Base-by-base conservation (phyloP, 2,888 invertebrate genomes). In the Ptilodon capucinus region DNA sequence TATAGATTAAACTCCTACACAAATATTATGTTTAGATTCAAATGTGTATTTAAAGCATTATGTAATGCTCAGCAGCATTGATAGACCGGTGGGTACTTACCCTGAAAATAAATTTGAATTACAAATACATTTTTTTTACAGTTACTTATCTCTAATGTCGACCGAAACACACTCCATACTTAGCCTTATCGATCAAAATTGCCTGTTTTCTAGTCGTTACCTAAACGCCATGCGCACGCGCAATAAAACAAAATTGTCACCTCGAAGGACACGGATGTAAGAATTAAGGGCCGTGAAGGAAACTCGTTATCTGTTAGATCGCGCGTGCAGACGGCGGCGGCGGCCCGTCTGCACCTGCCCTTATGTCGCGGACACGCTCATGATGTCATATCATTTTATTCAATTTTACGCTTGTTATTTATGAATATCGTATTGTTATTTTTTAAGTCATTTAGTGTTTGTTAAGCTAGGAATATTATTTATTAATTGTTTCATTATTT, bases 331-430 rank as follows among this genome's bases (percentile, higher is more conserved):
- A 38, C 52, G 40, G 44, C 56, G 61, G 67, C 68, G 57, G 7
- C 35, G 35, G 19, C 19, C 60, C 58, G 61, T 72, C 64, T 76
- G 65, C 85, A 84, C 84, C 84, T 83, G 84, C 78, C 80, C 60
- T 74, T 67, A 38, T 35, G 56, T 54, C 46, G 51, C 42, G 44
- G 48, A 52, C 58, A 54, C 52, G 51, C 59, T 64, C 60, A 54
- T 56, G 38, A 48, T 44, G 57, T 44, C 48, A 52, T 43, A 45
- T 44, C 25, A 16, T 53, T 53, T 46, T 60, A 50, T 54, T 51
- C 28, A 49, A 49, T 57, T 55, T 51, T 51, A 54, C 54, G 59
- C 51, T 47, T 49, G 54, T 62, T 64, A 54, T 40, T 58, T 52
- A 54, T 46, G 49, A 47, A 58, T 57, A 50, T 48, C 42, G 35